Base-by-base conservation (phyloP, 1,140 invertebrate genomes). In the Sycophaga agraensis region DNA sequence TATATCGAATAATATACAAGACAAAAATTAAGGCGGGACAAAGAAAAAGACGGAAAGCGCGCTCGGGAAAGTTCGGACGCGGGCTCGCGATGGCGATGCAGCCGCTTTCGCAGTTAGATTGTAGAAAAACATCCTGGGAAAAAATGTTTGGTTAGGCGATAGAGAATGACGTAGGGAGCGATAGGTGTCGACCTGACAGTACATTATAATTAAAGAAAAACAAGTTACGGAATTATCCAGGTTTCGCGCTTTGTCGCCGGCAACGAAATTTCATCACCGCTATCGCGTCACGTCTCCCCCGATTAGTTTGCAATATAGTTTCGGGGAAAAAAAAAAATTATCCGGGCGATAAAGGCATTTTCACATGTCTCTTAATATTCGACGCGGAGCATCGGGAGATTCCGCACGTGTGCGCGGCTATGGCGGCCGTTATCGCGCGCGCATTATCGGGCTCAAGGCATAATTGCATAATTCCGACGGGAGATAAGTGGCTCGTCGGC, bases 231-330 rank as follows among this genome's bases (percentile, higher is more conserved):
- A 39, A 14, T 57, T 46, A 57, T 57, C 43, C 56, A 59, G 24
- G 56, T 49, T 50, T 19, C 6, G n/a, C 45, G 42, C 67, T 70
- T 70, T 67, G 67, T 73, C 65, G 66, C 75, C 73, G 67, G 69
- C 71, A 75, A 71, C 74, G 69, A 73, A 70, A 71, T 74, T 77
- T 73, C 46, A 59, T 59, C 56, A 50, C 24, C 8, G 11, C 21
- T 16, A 16, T 48, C 40, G 6, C 28, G 46, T 59, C 56, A 59
- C 56, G 56, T 59, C 24, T 31, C n/a, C 1, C 11, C 21, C 11
- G 46, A 50, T 50, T 48, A 26, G 24, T 40, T n/a, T 34, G 7
- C 12, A 14, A 19, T 14, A 21, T 8, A 57, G 21, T 45, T 17
- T 34, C 22, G 26, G 40, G 22, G 14, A n/a, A n/a, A n/a, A 24